phyloP scores from a whole-genome alignment of 2,797 vertebrate species.

The Menidia menidia region DNA sequence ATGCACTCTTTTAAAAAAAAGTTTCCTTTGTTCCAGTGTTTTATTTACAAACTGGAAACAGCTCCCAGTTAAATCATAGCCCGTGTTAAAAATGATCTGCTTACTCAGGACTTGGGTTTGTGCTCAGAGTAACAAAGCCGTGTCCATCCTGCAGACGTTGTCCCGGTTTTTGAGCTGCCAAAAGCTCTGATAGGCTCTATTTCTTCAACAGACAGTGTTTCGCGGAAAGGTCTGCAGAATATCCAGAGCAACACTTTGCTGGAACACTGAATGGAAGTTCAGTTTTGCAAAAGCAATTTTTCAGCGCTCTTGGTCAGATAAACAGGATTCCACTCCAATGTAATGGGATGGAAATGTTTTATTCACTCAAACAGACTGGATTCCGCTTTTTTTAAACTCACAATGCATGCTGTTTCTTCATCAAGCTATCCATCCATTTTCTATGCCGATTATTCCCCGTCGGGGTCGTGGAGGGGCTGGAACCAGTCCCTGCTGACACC shows the following conservation, averaged over 20 bases:
- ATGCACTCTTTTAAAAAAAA: no score
- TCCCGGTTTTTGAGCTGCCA: not conserved
- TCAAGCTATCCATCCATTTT: not conserved
- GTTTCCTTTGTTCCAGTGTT: no score
- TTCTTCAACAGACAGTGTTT: slow-evolving; percentile 1
- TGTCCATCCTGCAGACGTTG: not conserved
- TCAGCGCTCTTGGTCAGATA: not conserved
- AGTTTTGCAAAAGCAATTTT: slow-evolving; percentile 2
- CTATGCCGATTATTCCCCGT: not conserved
- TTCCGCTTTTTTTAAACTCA: not conserved
- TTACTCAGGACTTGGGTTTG: not conserved
- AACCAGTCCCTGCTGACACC: no score
- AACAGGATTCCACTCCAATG: slow-evolving; percentile 14
- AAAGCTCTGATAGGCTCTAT: not conserved
- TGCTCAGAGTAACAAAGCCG: not conserved
- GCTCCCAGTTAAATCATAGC: no score
- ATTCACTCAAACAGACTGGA: not conserved
- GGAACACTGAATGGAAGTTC: not conserved
- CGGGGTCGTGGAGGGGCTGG: no score
- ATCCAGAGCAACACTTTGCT: slow-evolving; percentile 24
- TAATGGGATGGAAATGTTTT: not conserved
- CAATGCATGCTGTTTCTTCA: not conserved
- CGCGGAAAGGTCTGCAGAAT: slow-evolving; percentile 17
- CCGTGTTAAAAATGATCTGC: no score
- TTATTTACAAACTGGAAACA: no score